A percentile compares a stretch with the other conserved stretches of the same genome.
These are phyloP conservation scores for Neocrepidodera transversa DNA, from an alignment of 2,888 invertebrate species.

Conservation along the genomic window DNA sequence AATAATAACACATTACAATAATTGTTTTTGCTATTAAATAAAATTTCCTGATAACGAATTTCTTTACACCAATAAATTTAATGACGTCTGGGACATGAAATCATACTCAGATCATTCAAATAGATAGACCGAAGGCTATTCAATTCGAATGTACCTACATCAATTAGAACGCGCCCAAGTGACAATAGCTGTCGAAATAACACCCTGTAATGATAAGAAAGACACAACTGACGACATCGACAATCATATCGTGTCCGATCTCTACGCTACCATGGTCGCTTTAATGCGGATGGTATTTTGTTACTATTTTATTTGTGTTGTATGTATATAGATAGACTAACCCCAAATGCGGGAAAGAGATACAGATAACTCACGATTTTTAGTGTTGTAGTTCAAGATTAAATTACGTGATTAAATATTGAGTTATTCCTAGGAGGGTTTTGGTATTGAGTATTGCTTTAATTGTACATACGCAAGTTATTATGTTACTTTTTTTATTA, in stretches of 20 bases:
- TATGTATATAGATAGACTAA: no score
- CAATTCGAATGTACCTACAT: slow-evolving; percentile 46
- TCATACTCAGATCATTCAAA: not conserved
- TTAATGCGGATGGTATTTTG: slow-evolving; percentile 47
- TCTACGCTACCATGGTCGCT: slow-evolving; percentile 46
- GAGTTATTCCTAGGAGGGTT: no score
- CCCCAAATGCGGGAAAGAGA: slow-evolving; percentile 43
- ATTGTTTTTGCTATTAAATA: no score
- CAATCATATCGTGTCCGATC: slow-evolving; percentile 51
- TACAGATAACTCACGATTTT: slow-evolving; percentile 44
- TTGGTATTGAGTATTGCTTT: no score
- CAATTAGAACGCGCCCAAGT: slow-evolving; percentile 51
- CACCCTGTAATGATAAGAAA: slow-evolving; percentile 45
- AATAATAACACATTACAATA: no score
- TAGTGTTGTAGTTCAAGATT: slow-evolving; percentile 28
- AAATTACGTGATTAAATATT: no score
- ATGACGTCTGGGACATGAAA: not conserved
- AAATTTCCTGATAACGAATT: no score
- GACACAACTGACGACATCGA: slow-evolving; percentile 38
- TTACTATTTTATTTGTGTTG: slow-evolving; percentile 48
- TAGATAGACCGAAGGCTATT: not conserved
- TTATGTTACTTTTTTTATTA: no score
- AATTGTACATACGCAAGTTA: no score
- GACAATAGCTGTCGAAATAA: slow-evolving; percentile 53
- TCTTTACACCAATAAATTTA: not conserved